A percentile compares a stretch with the other conserved stretches of the same genome.
Conservation (phyloP, 2,888 invertebrate species). For the Oxytorus armatus region DNA sequence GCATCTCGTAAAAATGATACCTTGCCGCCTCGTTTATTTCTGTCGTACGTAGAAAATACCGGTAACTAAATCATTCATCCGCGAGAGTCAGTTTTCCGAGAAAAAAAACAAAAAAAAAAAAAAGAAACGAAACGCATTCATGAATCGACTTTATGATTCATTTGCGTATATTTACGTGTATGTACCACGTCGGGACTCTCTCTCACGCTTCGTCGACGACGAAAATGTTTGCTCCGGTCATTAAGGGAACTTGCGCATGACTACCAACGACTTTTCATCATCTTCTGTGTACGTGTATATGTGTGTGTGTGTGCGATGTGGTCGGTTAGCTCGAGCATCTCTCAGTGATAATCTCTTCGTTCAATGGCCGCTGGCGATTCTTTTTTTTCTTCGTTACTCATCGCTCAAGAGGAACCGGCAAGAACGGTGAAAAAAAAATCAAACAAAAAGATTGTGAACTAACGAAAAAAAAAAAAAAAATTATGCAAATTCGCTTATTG, state of each 20-base stretch:
- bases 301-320: conserved; percentile 6
- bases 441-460: background rate
- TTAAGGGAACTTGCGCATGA: conserved; percentile 51
- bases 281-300: background rate
- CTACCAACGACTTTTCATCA: conserved; percentile 48
- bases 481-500: background rate
- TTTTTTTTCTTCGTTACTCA: conserved; percentile 1
- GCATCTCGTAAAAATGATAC: background rate
- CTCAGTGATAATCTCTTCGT: conserved; percentile 45
- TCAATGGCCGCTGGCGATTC: conserved; percentile 22
- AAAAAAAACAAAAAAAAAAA: conserved; percentile 18
- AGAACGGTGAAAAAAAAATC: background rate
- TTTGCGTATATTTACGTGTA: conserved; percentile 5
- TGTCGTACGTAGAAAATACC: conserved; percentile 8
- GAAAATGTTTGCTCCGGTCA: conserved; percentile 58
- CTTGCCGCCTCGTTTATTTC: background rate
- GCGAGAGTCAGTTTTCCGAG: conserved; percentile 18
- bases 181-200: background rate
- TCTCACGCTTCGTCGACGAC: conserved; percentile 46
- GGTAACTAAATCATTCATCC: conserved; percentile 8
- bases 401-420: background rate
- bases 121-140: conserved; percentile 14
- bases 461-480: background rate
- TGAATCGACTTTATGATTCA: conserved; percentile 49
- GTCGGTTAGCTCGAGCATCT: conserved; percentile 29